Evolutionary conservation across 2,797 vertebrate species (phyloP).

Genomic region (Lutjanus argentimaculatus): DNA sequence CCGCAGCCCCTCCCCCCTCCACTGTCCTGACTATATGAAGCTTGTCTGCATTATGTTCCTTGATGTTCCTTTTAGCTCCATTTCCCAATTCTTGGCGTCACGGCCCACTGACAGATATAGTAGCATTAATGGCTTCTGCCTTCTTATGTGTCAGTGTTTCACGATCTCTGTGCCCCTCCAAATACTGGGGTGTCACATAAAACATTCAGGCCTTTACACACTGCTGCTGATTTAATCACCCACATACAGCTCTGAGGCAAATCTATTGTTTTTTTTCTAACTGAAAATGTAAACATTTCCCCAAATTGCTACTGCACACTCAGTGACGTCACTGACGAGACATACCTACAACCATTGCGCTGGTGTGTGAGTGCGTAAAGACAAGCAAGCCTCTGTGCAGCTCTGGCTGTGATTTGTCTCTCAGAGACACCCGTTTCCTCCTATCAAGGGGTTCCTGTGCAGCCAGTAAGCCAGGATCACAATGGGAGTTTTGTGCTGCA

Average conservation of each 20-base stretch:
- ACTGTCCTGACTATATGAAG: constrained; percentile 84
- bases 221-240: constrained; percentile 59
- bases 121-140: constrained; percentile 89
- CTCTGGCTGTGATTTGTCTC: constrained; percentile 87
- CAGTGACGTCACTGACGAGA: constrained; percentile 53
- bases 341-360: constrained; percentile 54
- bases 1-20: constrained; percentile 77
- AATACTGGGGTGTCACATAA: constrained; percentile 86
- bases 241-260: neutral
- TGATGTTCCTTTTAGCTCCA: constrained; percentile 88
- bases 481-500: constrained; percentile 94
- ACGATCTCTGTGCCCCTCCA: constrained; percentile 78
- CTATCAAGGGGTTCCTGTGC: constrained; percentile 86
- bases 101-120: constrained; percentile 94
- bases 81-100: constrained; percentile 86
- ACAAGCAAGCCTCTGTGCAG: constrained; percentile 84
- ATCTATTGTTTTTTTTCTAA: constrained; percentile 29
- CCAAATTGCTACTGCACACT: constrained; percentile 22
- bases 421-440: constrained; percentile 87
- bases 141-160: constrained; percentile 91
- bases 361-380: constrained; percentile 58
- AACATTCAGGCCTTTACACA: constrained; percentile 80
- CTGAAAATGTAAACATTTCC: constrained; percentile 25
- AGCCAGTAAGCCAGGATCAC: constrained; percentile 89
- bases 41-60: constrained; percentile 86